Evolutionary conservation across 2,797 vertebrate species (phyloP).

Genomic region (Etheostoma nigrum): DNA sequence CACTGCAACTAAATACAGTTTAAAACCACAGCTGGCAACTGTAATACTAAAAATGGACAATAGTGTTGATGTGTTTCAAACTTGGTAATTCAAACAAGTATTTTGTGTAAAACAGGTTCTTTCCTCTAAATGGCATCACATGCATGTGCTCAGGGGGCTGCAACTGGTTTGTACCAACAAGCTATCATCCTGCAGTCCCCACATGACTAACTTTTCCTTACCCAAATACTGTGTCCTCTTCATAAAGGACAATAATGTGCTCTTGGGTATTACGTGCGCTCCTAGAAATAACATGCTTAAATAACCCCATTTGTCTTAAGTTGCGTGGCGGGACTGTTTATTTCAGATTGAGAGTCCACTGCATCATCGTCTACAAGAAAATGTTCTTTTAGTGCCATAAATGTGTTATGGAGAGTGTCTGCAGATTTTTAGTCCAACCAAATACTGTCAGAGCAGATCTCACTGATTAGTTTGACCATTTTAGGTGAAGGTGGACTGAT

Average conservation of each 20-base stretch:
- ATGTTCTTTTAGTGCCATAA: background rate
- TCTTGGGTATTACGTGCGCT: background rate
- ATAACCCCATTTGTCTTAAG: background rate
- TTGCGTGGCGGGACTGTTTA: background rate
- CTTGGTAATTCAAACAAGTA: no score
- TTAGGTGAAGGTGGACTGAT: no score
- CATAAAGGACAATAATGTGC: background rate
- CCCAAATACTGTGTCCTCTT: constrained; percentile 16
- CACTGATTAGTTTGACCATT: no score
- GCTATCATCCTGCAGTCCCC: constrained; percentile 18
- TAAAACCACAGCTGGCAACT: background rate
- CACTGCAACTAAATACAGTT: background rate
- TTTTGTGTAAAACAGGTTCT: constrained; percentile 1
- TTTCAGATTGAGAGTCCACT: background rate
- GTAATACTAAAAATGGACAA: background rate
- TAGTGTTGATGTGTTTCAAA: background rate
- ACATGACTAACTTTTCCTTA: constrained; percentile 30
- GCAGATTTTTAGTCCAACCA: background rate
- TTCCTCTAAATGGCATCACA: constrained; percentile 45
- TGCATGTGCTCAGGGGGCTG: constrained; percentile 28
- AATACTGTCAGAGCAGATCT: constrained; percentile 4
- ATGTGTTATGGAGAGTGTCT: background rate
- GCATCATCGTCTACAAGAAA: background rate
- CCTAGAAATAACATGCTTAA: constrained; percentile 10
- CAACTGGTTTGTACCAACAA: constrained; percentile 47